Evolutionary conservation across 2,113 vertebrate genomes (phyloP).

Genomic region (Danionella cerebrum): DNA sequence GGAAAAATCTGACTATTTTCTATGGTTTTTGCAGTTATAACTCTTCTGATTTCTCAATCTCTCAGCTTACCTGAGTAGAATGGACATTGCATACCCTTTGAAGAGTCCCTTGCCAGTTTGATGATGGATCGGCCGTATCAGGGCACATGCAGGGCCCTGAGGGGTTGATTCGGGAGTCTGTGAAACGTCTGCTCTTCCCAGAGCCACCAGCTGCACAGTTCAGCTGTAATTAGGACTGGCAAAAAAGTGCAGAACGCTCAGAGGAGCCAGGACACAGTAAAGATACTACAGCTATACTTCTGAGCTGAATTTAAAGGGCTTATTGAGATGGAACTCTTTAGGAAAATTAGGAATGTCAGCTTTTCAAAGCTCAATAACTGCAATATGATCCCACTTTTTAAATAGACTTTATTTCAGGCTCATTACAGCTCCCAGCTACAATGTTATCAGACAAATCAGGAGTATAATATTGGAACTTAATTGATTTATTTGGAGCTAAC

Average conservation of each 20-base stretch:
- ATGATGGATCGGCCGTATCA: constrained; percentile 37
- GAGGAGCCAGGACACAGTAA: neutral
- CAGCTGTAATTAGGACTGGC: constrained; percentile 34
- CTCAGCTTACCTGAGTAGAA: neutral
- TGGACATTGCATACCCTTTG: neutral
- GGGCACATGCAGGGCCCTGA: constrained; percentile 18
- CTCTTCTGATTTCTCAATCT: neutral
- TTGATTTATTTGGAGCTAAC: neutral
- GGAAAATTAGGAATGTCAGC: too few relatives aligned
- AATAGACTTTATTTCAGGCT: neutral
- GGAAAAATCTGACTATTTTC: neutral
- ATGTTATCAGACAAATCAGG: neutral
- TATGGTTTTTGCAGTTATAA: neutral
- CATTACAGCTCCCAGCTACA: neutral
- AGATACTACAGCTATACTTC: constrained; percentile 14
- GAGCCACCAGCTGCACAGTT: constrained; percentile 33
- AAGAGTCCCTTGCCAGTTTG: constrained; percentile 9
- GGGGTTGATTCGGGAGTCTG: constrained; percentile 24
- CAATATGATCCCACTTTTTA: neutral
- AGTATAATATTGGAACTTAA: neutral
- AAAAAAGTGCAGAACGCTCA: constrained; percentile 2
- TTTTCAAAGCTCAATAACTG: too few relatives aligned
- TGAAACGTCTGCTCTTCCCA: constrained; percentile 26
- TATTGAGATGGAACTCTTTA: neutral
- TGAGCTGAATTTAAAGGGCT: constrained; percentile 15